These are phyloP conservation scores for Caenorhabditis sp. DNA, from an alignment of 2,888 invertebrate species.

Conservation along the genomic window DNA sequence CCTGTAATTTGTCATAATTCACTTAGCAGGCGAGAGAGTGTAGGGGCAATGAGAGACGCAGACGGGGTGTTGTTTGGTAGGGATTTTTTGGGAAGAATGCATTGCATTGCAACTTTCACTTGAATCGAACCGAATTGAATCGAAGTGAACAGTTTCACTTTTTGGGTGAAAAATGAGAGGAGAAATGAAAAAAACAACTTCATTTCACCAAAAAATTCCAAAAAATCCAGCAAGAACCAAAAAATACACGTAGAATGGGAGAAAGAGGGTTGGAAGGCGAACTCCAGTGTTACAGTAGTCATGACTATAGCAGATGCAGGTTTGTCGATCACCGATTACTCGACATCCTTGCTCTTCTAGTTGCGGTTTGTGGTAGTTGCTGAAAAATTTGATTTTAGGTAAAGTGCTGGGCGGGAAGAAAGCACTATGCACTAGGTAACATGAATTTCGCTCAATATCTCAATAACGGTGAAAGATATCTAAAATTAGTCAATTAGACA, in stretches of 20 bases:
- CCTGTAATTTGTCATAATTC: conserved; percentile 46
- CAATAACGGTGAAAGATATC: no score
- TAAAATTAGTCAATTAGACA: no score
- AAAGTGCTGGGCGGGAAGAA: no score
- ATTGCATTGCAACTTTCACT: conserved; percentile 15
- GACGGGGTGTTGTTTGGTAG: neutral
- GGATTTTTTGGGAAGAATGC: conserved; percentile 3
- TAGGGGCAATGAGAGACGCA: neutral
- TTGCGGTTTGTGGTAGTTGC: conserved; percentile 40
- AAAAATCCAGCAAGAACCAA: conserved; percentile 5
- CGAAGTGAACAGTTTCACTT: conserved; percentile 27
- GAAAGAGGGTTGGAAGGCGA: conserved; percentile 7
- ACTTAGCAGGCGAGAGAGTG: neutral
- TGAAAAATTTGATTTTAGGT: conserved; percentile 10
- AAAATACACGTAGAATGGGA: conserved; percentile 8
- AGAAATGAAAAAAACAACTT: no score
- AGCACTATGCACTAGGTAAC: no score
- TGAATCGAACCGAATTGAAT: neutral
- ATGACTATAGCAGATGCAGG: conserved; percentile 65
- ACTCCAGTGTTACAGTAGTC: conserved; percentile 51
- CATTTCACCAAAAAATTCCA: conserved; percentile 8
- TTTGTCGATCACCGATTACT: conserved; percentile 58
- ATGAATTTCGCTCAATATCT: no score
- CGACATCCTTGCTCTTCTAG: conserved; percentile 65
- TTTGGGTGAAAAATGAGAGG: no score